phyloP scores from a whole-genome alignment of 2,888 invertebrate genomes.

The Phalera bucephala region DNA sequence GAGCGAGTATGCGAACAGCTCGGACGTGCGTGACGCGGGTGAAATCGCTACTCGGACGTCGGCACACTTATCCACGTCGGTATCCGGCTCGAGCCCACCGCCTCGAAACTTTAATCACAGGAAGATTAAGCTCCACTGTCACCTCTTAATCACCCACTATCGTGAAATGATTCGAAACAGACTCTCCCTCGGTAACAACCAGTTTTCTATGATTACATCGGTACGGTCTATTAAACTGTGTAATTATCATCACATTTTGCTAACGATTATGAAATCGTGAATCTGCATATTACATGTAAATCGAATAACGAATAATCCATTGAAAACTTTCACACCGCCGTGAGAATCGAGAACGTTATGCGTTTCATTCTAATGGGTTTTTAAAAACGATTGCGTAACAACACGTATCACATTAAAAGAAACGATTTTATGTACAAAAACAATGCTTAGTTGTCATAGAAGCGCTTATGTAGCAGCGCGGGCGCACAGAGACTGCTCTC shows the following conservation, averaged over 20 bases:
- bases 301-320: constrained; percentile 35
- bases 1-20: constrained; percentile 48
- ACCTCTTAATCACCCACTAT: constrained; percentile 33
- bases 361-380: constrained; percentile 12
- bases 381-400: constrained; percentile 17
- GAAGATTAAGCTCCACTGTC: constrained; percentile 23
- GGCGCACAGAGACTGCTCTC: constrained; percentile 71
- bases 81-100: constrained; percentile 55
- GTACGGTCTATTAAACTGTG: constrained; percentile 35
- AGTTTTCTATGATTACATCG: constrained; percentile 30
- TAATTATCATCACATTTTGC: constrained; percentile 43
- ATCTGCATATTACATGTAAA: constrained; percentile 48
- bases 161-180: constrained; percentile 25
- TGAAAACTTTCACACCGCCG: constrained; percentile 40
- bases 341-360: constrained; percentile 13
- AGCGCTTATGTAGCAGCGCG: constrained; percentile 59
- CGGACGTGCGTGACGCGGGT: constrained; percentile 74
- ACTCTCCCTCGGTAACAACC: constrained; percentile 30
- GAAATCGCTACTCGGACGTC: constrained; percentile 66
- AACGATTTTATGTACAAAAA: constrained; percentile 19
- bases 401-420: constrained; percentile 20
- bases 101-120: constrained; percentile 30
- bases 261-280: constrained; percentile 41
- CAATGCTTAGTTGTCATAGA: constrained; percentile 31
- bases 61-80: constrained; percentile 61